Base-by-base conservation (phyloP, 2,113 vertebrate species). In the Dromas ardeola region DNA sequence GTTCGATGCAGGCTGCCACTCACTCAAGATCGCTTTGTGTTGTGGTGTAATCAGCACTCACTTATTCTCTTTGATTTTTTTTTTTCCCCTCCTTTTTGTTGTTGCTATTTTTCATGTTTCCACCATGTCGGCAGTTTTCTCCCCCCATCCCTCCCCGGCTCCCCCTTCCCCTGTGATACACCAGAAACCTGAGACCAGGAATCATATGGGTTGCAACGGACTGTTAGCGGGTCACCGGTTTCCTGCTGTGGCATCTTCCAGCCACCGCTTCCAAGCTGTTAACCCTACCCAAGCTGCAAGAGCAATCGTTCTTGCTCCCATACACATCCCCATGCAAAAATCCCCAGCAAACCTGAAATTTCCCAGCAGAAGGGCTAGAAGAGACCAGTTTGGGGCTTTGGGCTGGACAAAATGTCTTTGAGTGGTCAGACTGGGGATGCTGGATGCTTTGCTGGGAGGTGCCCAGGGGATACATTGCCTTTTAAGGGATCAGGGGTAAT, bases 11-110 rank as follows among this genome's bases (percentile, higher is more conserved):
- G 76, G 40, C 81, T 89, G 74, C 71, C 0, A 3, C 36, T 86
- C 2, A 4, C 71, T 40, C 7, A 4, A 9, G 0, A 76, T 81
- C 2, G 2, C 82, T 96, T 92, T 88, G 81, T 95, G 62, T 72
- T 74, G 71, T 8, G 11, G 70, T 59, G 88, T 63, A 76, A 95
- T 92, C 94, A 94, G n/a, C 55, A 73, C 71, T 90, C 83, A 43
- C 73, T 79, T 83, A 97, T 97, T 97, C 97, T 67, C 92, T 97
- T 97, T 97, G 96, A 96, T 94, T 70, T 6, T 19, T 53, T 38
- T 38, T 40, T 77, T 43, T 14, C 36, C 32, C 29, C 30, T 87
- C 50, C 38, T 93, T 95, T 90, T 76, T 94, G 81, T 92, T 95
- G 21, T 78, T 67, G 72, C 36, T 92, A 25, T 86, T 96, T 97